phyloP scores from a whole-genome alignment of 2,797 vertebrate species.

The Squalus acanthias region DNA sequence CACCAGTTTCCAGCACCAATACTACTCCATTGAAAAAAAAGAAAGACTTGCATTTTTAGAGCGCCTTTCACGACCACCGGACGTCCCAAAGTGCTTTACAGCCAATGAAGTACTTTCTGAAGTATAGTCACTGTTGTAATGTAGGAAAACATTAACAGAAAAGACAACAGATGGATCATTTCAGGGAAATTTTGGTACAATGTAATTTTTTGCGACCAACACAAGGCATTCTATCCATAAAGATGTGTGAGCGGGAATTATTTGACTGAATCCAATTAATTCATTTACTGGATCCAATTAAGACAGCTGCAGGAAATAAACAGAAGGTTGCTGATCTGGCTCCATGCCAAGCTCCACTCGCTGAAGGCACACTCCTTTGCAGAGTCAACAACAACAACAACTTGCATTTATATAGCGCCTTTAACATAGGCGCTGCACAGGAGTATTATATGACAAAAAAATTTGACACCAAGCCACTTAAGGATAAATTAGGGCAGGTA shows the following conservation, averaged over 20 bases:
- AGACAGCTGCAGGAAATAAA: conserved; percentile 14
- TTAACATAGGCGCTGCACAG: too few relatives aligned
- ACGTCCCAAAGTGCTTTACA: too few relatives aligned
- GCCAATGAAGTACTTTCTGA: too few relatives aligned
- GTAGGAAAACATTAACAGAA: too few relatives aligned
- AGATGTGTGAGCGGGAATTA: neutral
- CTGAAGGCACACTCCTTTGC: neutral
- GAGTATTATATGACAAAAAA: too few relatives aligned
- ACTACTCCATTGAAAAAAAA: neutral
- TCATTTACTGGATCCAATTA: neutral
- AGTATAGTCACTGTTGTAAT: too few relatives aligned
- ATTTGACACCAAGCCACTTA: too few relatives aligned
- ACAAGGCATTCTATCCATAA: neutral
- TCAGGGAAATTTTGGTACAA: neutral
- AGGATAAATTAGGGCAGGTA: too few relatives aligned
- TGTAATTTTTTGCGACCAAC: neutral
- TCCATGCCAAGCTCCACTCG: neutral
- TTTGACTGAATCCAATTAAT: neutral
- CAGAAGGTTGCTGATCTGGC: neutral
- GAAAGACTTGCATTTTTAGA: too few relatives aligned
- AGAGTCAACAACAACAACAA: neutral
- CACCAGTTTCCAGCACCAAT: neutral
- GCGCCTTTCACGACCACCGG: too few relatives aligned
- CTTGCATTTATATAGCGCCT: too few relatives aligned
- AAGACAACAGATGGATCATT: neutral